phyloP scores from a whole-genome alignment of 1,140 invertebrate species.

The Lasioglossum albipes region DNA sequence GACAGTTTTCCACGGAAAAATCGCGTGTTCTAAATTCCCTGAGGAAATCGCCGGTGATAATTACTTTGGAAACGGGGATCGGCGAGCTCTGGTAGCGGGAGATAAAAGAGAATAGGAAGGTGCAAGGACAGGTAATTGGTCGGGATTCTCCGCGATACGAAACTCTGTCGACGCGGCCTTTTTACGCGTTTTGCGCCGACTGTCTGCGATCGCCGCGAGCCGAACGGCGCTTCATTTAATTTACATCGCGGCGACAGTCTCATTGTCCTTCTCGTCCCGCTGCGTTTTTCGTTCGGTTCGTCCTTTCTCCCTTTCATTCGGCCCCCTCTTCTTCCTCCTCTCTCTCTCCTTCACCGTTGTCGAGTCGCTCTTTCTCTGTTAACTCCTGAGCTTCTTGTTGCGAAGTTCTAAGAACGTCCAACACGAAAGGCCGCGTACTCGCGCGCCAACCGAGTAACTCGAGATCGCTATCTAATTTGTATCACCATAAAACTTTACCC shows the following conservation, averaged over 20 bases:
- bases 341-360: background rate
- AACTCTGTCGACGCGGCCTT: background rate
- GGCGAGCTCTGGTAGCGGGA: too few species aligned
- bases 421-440: slow-evolving; percentile 25
- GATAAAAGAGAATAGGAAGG: too few species aligned
- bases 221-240: slow-evolving; percentile 5
- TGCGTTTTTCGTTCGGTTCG: background rate
- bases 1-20: too few species aligned
- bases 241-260: background rate
- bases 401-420: slow-evolving; percentile 16
- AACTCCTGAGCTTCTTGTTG: slow-evolving; percentile 19
- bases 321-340: background rate
- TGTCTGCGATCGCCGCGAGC: too few species aligned
- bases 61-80: too few species aligned
- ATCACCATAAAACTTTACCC: slow-evolving; percentile 52
- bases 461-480: slow-evolving; percentile 63
- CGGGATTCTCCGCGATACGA: too few species aligned
- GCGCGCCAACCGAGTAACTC: slow-evolving; percentile 43
- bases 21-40: too few species aligned
- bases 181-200: too few species aligned
- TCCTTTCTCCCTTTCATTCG: slow-evolving; percentile 1
- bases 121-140: background rate
- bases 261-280: background rate
- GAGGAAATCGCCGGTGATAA: too few species aligned
- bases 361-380: too few species aligned